Base-by-base conservation (phyloP, 2,797 vertebrate genomes). In the Phoeniculus purpureus region DNA sequence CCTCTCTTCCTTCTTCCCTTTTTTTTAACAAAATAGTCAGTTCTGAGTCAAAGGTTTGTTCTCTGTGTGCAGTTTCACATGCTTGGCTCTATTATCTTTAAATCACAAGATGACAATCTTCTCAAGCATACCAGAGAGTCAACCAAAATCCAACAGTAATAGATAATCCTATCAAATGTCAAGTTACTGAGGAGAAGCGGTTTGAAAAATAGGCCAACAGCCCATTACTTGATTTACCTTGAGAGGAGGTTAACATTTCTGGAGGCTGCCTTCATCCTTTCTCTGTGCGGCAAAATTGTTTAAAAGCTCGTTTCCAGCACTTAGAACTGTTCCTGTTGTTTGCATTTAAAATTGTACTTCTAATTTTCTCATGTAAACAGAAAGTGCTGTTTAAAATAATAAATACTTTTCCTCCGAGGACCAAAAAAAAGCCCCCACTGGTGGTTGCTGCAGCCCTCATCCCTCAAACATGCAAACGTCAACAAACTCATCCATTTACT, bases 151-250 rank as follows among this genome's bases (percentile, higher is more conserved):
- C 95, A 96, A 95, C 91, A 89, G 95, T 96, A 96, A 95, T 93
- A 97, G 90, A 94, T 97, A 96, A 97, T 96, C 95, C 96, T 96
- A 97, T 97, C 93, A 96, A 96, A 97, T 97, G 97, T 97, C 97
- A 97, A 95, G 94, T 97, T 96, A 93, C 95, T 89, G 85, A 95
- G 94, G 87, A 96, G 91, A 96, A 94, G 88, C 32, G 31, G 95
- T 95, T 96, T 96, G 94, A 97, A 96, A 97, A 96, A 94, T 95
- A 95, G 96, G 89, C 93, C 94, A 96, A 29, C 59, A 40, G 94
- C 93, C 94, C 91, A 92, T 97, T 97, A 96, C 94, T 93, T 95
- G 95, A 96, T 29, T 75, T 95, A 92, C 79, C 92, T 94, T 94
- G 86, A 94, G 91, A 91, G 87, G 86, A 96, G 78, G 89, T 90